A percentile compares a stretch with the other conserved stretches of the same genome.
Conservation (phyloP, 2,797 vertebrate species). For the Pseudocheirus occidentalis region DNA sequence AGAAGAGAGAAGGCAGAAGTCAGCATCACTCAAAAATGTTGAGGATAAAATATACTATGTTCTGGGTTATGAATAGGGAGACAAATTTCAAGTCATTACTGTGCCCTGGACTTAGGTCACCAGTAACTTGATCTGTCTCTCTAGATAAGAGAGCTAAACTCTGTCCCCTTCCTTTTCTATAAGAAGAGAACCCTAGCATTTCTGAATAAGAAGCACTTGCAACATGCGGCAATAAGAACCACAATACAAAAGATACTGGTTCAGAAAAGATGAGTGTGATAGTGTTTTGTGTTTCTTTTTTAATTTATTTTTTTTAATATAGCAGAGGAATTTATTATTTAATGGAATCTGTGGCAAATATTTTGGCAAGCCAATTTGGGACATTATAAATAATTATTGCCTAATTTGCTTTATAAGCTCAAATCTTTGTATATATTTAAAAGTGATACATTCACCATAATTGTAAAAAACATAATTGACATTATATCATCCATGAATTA, state of each 20-base stretch:
- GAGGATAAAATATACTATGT: neutral
- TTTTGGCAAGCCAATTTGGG: conserved; percentile 29
- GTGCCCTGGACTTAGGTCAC: neutral
- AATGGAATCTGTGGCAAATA: neutral
- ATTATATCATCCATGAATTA: conserved; percentile 7
- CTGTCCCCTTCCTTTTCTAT: neutral
- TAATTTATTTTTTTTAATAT: conserved; percentile 45
- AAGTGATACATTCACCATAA: neutral
- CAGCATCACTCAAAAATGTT: neutral
- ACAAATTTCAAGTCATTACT: neutral
- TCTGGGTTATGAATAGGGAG: neutral
- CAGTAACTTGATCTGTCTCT: neutral
- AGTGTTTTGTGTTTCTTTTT: neutral
- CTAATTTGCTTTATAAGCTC: conserved; percentile 16
- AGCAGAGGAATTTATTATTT: conserved; percentile 18
- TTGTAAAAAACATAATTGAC: neutral
- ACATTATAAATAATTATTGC: conserved; percentile 39
- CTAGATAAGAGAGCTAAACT: neutral
- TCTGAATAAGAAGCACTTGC: neutral
- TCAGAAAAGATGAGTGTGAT: conserved; percentile 30
- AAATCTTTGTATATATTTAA: conserved; percentile 16
- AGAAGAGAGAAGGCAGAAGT: neutral
- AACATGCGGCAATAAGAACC: neutral
- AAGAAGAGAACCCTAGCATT: neutral
- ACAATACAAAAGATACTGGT: neutral